These are phyloP conservation scores for Drosophila infuscata DNA, from an alignment of 2,888 invertebrate genomes.

Conservation along the genomic window DNA sequence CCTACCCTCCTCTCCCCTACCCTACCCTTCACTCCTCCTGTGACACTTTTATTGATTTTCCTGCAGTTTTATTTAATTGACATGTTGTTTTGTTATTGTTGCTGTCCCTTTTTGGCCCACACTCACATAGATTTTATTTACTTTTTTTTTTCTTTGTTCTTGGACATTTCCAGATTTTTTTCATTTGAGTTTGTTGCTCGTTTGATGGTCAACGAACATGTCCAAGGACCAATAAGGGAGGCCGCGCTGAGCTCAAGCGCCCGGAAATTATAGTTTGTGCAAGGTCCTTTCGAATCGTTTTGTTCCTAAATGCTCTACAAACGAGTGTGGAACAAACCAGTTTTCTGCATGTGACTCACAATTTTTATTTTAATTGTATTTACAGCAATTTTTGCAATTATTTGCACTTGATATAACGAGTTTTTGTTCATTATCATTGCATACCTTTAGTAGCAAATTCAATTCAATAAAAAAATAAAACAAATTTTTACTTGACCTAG, in stretches of 20 bases:
- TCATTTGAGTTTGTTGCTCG: constrained; percentile 40
- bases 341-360: not conserved
- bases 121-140: not conserved
- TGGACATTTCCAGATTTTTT: constrained; percentile 48
- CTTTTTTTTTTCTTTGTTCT: constrained; percentile 17
- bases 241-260: constrained; percentile 23
- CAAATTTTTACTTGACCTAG: not conserved
- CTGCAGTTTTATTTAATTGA: constrained; percentile 79
- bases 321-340: not conserved
- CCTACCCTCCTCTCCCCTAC: fast-evolving
- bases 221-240: constrained; percentile 71
- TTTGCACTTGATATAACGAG: not conserved
- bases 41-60: constrained; percentile 75
- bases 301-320: constrained; percentile 23
- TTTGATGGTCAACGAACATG: constrained; percentile 81
- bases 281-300: constrained; percentile 61
- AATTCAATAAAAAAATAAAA: not conserved
- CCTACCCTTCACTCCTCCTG: not conserved
- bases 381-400: not conserved
- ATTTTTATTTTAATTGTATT: not conserved
- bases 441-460: not conserved
- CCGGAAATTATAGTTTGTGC: constrained; percentile 58
- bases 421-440: not conserved
- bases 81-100: constrained; percentile 81
- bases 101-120: constrained; percentile 56